Base-by-base conservation (phyloP, 2,888 invertebrate genomes). In the Oscheius sp. region DNA sequence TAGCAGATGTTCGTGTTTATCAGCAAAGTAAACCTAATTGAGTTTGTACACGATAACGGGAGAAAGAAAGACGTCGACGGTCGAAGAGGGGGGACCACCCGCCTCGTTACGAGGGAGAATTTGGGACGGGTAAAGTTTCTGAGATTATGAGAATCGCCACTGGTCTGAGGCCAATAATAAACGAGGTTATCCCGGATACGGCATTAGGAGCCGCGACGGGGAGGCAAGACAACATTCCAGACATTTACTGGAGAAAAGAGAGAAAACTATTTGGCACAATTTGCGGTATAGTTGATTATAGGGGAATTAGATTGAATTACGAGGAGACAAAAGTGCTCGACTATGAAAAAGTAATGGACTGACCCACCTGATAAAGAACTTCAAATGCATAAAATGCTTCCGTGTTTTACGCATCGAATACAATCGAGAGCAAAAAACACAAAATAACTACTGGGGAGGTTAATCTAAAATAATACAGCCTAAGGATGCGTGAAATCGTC, bases 101-200 rank as follows among this genome's bases (percentile, higher is more conserved):
- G 5, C 35, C 35, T 35, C 35, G 35, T 35, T 35, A 35, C 5
- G 35, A 9, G 3, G 5, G 35, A 13, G 16, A 49, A 49, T 16
- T 21, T 49, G 49, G 49, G 49, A 3, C 23, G 55, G 25, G 55
- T 55, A 53, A 69, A 69, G 69, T 69, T 69, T 69, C 55, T 66
- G 55, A 55, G 69, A 69, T 69, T 69, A 69, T 69, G 55, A 69
- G 69, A 55, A 56, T 69, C 41, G 56, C 55, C 55, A 53, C 41
- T 45, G 41, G 45, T n/a, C 69, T 56, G 69, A 56, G 56, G 43
- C 59, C 66, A 72, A 72, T 72, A 72, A 72, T 72, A 72, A 72
- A 72, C 72, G 72, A 72, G 72, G 72, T 72, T 72, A 72, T 53
- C 58, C 72, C 64, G 71, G 71, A 71, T 71, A 71, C 63, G 56